phyloP scores from a whole-genome alignment of 1,140 invertebrate species.

The Macrobrachium nipponense region DNA sequence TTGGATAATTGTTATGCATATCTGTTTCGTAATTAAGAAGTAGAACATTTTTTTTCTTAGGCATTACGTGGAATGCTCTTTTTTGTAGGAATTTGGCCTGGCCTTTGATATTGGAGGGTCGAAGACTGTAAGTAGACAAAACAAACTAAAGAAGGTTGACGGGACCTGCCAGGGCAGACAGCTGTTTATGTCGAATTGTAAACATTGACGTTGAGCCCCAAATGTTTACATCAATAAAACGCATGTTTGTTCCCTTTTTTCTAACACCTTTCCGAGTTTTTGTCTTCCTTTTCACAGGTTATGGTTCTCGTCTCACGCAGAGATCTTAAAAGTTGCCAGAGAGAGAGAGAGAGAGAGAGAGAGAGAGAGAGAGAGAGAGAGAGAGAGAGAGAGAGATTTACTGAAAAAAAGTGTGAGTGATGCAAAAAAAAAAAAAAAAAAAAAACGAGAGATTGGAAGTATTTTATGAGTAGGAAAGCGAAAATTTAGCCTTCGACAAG shows the following conservation, averaged over 20 bases:
- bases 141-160: constrained; percentile 51
- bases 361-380: neutral
- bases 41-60: too few species aligned
- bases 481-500: neutral
- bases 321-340: neutral
- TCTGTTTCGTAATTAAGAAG: too few species aligned
- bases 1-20: too few species aligned
- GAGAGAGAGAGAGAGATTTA: neutral
- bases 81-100: constrained; percentile 11
- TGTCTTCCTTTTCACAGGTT: constrained; percentile 24
- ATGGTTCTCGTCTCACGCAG: neutral
- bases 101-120: neutral
- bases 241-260: constrained; percentile 50
- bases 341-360: constrained; percentile 7
- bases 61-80: neutral
- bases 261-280: constrained; percentile 11
- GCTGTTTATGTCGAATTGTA: constrained; percentile 48
- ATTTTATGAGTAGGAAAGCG: neutral
- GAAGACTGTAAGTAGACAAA: constrained; percentile 44
- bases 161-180: constrained; percentile 52
- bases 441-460: neutral
- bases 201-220: constrained; percentile 52
- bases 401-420: neutral
- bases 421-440: neutral
- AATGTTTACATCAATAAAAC: constrained; percentile 57